These are phyloP conservation scores for Lasioglossum vierecki DNA, from an alignment of 2,888 invertebrate species.

Conservation along the genomic window DNA sequence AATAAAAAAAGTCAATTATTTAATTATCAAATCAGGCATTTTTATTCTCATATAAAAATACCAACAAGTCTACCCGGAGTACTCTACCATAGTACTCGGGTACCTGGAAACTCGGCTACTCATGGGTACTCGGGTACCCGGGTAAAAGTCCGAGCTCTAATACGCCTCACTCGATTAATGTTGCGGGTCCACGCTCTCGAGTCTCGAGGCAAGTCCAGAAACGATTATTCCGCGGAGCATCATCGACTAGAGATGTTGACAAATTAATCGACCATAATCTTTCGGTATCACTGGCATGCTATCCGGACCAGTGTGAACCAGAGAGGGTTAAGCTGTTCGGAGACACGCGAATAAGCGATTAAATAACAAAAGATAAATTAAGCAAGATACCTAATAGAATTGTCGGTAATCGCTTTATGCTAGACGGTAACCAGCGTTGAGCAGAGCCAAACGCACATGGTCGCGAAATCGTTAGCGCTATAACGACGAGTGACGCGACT, in stretches of 20 bases:
- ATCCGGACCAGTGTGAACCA: not conserved
- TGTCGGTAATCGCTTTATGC: not conserved
- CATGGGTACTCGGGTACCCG: too few species aligned
- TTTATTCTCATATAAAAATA: too few species aligned
- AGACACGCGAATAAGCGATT: not conserved
- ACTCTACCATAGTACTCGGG: too few species aligned
- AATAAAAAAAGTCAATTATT: too few species aligned
- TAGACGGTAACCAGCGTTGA: not conserved
- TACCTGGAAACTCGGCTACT: too few species aligned
- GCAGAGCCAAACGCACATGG: not conserved
- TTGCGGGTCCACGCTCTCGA: not conserved
- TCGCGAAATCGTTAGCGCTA: not conserved
- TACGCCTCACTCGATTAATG: too few species aligned
- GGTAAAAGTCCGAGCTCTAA: too few species aligned
- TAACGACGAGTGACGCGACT: not conserved
- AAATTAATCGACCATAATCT: not conserved
- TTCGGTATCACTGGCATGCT: not conserved
- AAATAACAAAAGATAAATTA: not conserved
- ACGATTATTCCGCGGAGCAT: not conserved
- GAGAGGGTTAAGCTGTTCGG: not conserved
- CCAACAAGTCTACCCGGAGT: too few species aligned
- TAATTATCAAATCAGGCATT: too few species aligned
- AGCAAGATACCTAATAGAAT: not conserved
- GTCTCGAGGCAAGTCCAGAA: not conserved
- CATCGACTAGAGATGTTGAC: not conserved